A percentile compares a stretch with the other conserved stretches of the same genome.
Conservation (phyloP, 2,113 vertebrate genomes). For the Chaetops frenatus region DNA sequence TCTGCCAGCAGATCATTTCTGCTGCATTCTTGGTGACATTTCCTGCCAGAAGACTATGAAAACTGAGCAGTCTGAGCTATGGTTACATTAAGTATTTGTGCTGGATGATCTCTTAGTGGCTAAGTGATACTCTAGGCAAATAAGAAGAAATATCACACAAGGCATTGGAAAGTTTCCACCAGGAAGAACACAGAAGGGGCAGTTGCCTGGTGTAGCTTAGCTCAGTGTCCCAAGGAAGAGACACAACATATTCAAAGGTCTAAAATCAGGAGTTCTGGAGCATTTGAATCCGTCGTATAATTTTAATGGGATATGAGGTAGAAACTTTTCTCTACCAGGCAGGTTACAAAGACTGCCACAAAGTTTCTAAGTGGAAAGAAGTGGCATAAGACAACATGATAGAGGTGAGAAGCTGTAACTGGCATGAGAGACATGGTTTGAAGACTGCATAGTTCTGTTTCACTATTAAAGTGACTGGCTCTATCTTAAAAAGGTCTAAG, state of each 20-base stretch:
- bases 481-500: neutral
- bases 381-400: neutral
- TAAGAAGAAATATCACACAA: neutral
- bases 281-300: neutral
- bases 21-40: neutral
- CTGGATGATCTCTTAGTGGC: neutral
- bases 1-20: neutral
- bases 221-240: neutral
- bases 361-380: neutral
- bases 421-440: rapidly evolving
- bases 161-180: neutral
- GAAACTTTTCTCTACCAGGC: neutral
- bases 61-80: neutral
- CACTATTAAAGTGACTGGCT: neutral
- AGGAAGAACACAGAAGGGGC: neutral
- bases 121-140: neutral
- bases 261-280: neutral
- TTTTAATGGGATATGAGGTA: neutral
- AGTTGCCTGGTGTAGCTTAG: neutral
- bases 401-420: neutral
- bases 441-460: neutral
- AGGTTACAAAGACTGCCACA: neutral
- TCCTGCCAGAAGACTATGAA: neutral
- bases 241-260: neutral
- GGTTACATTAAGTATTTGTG: neutral